A percentile compares a stretch with the other conserved stretches of the same genome.
Conservation (phyloP, 2,797 vertebrate species). For the Bovichtus diacanthus region DNA sequence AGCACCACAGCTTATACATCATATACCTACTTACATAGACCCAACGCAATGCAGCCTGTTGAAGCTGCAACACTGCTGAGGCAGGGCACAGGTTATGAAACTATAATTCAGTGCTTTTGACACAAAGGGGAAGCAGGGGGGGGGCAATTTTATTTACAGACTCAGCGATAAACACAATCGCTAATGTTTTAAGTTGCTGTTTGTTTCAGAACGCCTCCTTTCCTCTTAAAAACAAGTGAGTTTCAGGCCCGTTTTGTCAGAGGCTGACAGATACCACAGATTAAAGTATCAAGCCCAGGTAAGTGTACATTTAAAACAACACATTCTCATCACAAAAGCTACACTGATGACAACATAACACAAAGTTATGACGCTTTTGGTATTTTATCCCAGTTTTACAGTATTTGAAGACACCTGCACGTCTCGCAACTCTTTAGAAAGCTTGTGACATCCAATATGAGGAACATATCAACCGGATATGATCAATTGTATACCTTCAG, state of each 20-base stretch:
- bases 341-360: background rate
- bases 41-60: background rate
- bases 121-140: background rate
- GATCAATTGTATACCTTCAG: background rate
- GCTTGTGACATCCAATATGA: background rate
- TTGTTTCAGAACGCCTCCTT: too few relatives aligned
- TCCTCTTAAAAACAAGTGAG: background rate
- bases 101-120: constrained; percentile 36
- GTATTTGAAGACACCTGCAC: background rate
- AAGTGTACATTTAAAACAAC: background rate
- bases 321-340: background rate
- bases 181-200: too few relatives aligned
- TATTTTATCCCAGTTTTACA: background rate
- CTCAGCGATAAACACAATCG: background rate
- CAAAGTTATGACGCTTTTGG: background rate
- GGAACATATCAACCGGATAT: background rate
- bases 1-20: background rate
- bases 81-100: constrained; percentile 33
- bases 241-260: background rate
- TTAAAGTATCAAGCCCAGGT: background rate
- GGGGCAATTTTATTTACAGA: background rate
- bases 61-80: background rate
- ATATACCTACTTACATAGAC: too few relatives aligned
- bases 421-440: background rate
- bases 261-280: background rate